Conservation (phyloP, 2,888 invertebrate genomes). For the Seira sanloemensis region DNA sequence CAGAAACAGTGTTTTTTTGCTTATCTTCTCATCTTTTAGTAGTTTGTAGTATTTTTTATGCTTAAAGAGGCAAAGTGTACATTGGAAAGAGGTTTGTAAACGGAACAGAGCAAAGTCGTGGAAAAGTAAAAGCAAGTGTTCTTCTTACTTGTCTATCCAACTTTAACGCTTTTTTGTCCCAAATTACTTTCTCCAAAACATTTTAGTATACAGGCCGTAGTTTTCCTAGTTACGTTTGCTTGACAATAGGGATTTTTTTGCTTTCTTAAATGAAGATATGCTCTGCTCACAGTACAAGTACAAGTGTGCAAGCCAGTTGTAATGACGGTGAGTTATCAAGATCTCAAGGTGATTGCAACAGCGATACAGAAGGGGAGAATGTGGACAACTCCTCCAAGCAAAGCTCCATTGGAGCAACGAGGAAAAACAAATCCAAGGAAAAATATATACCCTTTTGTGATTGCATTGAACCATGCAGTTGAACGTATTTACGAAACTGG, state of each 20-base stretch:
- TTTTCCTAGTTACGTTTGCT: background rate
- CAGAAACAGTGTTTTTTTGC: slow-evolving; percentile 57
- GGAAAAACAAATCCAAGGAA: background rate
- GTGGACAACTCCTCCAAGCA: too few species aligned
- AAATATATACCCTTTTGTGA: slow-evolving; percentile 46
- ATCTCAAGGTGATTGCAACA: slow-evolving; percentile 48
- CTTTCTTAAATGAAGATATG: background rate
- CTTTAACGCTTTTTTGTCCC: background rate
- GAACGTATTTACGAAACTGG: slow-evolving; percentile 27
- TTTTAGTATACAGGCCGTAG: background rate
- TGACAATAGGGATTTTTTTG: background rate
- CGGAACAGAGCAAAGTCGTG: slow-evolving; percentile 32
- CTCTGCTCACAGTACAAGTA: background rate
- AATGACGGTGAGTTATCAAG: slow-evolving; percentile 54
- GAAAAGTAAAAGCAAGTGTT: slow-evolving; percentile 42
- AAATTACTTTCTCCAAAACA: slow-evolving; percentile 41
- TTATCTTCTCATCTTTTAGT: slow-evolving; percentile 58
- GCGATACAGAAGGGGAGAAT: slow-evolving; percentile 36
- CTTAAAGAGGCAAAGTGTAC: background rate
- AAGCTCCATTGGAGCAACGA: too few species aligned
- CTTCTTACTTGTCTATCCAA: slow-evolving; percentile 46
- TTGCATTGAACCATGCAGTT: slow-evolving; percentile 51
- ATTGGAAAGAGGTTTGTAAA: slow-evolving; percentile 3
- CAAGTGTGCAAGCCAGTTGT: slow-evolving; percentile 34
- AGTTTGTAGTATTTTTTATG: background rate